Base-by-base conservation (phyloP, 2,888 invertebrate genomes). In the Chalcis sispes region DNA sequence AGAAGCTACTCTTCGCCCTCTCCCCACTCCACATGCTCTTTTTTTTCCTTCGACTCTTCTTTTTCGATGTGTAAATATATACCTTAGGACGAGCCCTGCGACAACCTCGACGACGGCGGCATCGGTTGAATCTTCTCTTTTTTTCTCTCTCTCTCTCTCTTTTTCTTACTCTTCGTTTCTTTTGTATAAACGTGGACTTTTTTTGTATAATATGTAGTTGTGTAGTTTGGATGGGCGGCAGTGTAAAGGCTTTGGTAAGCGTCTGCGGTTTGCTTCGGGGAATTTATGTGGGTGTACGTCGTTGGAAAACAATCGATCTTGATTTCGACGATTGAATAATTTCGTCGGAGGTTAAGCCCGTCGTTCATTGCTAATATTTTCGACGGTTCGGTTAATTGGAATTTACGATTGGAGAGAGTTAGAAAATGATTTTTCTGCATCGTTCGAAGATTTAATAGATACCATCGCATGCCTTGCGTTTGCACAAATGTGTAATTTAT, bases 251-350 rank as follows among this genome's bases (percentile, higher is more conserved):
- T 66, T 66, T 61, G 29, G 59, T 46, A 65, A 65, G 66, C 71
- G 71, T 58, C 52, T 66, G 59, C 65, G n/a, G 27, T 48, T 50
- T 15, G 46, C n/a, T 66, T 56, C 67, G n/a, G 29, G 20, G 66
- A 71, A 77, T 62, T 73, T 69, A 72, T 67, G 18, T 18, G 15
- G 42, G 7, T 4, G 25, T 18, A 42, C 65, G 42, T 25, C 32
- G 52, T 62, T 62, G 56, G 42, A 32, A 72, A 72, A 58, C 72
- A 64, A 77, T 77, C 66, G 70, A 74, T 74, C 64, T 70, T 74
- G 65, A 66, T 61, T 62, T 42, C 56, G 64, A 13, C 25, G 64
- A 65, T 73, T 58, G 67, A 50, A 70, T 69, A 64, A 75, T 75
- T 70, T 64, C 20, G 40, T 42, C 7, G 42, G 7, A 2, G 2